phyloP scores from a whole-genome alignment of 64 coral and sea anemone genomes.

The Pachyseris speciosa region DNA sequence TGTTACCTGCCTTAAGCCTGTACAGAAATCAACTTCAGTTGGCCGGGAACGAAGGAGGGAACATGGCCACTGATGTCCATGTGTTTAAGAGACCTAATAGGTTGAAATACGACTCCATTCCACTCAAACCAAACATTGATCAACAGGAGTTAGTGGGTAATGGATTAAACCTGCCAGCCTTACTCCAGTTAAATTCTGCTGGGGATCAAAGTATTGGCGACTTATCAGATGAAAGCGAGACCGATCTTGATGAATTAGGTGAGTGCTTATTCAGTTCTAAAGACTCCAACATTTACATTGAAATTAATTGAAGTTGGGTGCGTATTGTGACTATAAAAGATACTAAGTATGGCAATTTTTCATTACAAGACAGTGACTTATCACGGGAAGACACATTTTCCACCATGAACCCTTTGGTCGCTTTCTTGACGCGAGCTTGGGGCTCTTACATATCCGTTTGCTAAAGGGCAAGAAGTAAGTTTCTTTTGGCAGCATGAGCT shows the following conservation, averaged over 20 bases:
- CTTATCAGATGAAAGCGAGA: constrained; percentile 4
- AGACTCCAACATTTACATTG: no score
- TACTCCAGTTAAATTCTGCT: constrained; percentile 10
- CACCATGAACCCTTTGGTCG: no score
- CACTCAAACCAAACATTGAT: constrained; percentile 33
- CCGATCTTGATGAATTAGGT: constrained; percentile 26
- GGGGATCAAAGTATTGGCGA: neutral
- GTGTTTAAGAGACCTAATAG: constrained; percentile 41
- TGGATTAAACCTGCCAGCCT: neutral
- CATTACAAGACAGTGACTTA: no score
- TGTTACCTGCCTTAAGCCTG: constrained; percentile 39
- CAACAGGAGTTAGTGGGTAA: constrained; percentile 22
- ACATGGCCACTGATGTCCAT: neutral
- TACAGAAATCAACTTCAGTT: constrained; percentile 41
- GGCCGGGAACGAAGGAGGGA: neutral
- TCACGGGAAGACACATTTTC: no score
- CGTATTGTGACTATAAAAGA: no score
- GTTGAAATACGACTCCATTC: constrained; percentile 73
- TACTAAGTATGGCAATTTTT: no score
- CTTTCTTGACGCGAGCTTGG: no score
- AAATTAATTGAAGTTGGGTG: no score
- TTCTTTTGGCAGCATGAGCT: no score
- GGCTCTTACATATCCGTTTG: no score
- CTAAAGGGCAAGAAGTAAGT: no score
- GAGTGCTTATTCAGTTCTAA: neutral